Base-by-base conservation (phyloP, 2,797 vertebrate species). In the Spheniscus humboldti region DNA sequence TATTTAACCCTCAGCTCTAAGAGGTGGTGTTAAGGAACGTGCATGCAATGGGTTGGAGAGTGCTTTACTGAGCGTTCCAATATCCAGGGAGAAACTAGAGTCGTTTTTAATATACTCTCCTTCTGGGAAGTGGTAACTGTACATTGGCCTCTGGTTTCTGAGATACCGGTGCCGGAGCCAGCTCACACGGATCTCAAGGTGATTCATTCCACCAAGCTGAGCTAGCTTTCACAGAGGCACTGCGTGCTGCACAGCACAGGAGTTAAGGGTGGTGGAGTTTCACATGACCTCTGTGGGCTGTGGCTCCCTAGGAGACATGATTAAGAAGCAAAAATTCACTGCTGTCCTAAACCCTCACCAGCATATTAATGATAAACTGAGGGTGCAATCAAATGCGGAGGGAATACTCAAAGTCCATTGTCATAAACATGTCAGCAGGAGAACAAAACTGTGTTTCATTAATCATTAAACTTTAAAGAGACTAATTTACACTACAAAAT, bases 281-380 rank as follows among this genome's bases (percentile, higher is more conserved):
- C 77, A 43, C 11, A 5, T 43, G 13, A 39, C 31, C n/a, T 45
- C 27, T 57, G 5, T 52, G 62, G 39, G 57, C 89, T 84, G 71
- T 31, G 55, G 28, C 60, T 94, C 45, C 43, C 35, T 56, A 37
- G 78, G 25, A 88, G 41, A 47, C 11, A 4, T 27, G 35, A 83
- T 24, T 43, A 55, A 82, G 57, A 52, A 88, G 57, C 39, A 78
- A 60, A 73, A 81, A 35, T 25, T 75, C 31, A 6, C 23, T 10
- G 22, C 67, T 4, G 10, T 48, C 56, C 75, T 52, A 55, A 88
- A 63, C 53, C 17, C 35, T 95, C 28, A 30, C 35, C 20, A 27
- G 17, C 2, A 2, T 24, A 28, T 94, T 94, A 94, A 96, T 83
- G 76, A 92, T 96, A 95, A 97, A 95, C 93, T 17, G 41, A 88